Percentiles rank a stretch among this genome's conserved stretches.
phyloP scores from a whole-genome alignment of 2,113 vertebrate genomes.

The Rousettus leschenaultii region DNA sequence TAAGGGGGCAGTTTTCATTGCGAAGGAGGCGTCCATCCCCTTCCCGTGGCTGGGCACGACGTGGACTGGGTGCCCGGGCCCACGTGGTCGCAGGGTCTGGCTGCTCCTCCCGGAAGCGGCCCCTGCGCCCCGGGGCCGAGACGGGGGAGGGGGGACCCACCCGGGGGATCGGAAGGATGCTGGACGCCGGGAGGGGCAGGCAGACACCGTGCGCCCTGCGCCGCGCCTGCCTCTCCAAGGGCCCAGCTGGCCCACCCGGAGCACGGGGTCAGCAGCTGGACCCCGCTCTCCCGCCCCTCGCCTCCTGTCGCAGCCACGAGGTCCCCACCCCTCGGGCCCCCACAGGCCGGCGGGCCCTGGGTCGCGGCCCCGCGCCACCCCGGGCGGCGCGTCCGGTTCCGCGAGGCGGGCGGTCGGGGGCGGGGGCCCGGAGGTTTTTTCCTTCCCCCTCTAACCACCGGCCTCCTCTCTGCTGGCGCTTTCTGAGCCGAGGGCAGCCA shows the following conservation, averaged over 20 bases:
- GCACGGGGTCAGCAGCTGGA: fast-evolving
- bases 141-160: background rate
- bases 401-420: background rate
- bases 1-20: background rate
- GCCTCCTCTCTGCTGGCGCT: background rate
- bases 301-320: fast-evolving
- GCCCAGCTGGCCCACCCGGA: fast-evolving
- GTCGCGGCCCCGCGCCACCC: background rate
- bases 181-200: fast-evolving
- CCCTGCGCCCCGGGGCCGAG: background rate
- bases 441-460: background rate
- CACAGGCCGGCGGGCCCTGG: fast-evolving
- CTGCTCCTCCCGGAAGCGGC: background rate
- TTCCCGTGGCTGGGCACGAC: background rate
- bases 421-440: background rate
- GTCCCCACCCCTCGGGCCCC: background rate
- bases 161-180: background rate
- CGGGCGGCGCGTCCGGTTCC: background rate
- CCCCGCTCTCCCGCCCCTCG: no score
- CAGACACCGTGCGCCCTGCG: background rate
- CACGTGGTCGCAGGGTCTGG: background rate
- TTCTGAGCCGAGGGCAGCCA: background rate
- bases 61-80: no score
- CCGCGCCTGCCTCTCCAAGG: background rate
- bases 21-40: background rate